phyloP scores from a whole-genome alignment of 2,888 invertebrate genomes.

The Cosmia trapezina region DNA sequence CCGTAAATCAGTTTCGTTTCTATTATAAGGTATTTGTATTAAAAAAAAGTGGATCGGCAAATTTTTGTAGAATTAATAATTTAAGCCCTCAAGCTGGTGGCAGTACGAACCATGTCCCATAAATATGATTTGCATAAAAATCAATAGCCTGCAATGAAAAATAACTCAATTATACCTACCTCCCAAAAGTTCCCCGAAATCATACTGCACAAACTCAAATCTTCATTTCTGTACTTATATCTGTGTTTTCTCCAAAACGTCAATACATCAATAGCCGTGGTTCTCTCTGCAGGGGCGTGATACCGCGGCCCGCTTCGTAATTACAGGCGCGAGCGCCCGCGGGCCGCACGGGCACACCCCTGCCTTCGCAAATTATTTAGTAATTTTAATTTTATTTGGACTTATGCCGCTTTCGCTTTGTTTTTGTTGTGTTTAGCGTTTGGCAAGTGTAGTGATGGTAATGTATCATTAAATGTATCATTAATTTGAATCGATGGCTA shows the following conservation, averaged over 20 bases:
- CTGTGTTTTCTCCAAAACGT: slow-evolving; percentile 75
- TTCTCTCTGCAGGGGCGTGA: slow-evolving; percentile 78
- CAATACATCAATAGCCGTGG: slow-evolving; percentile 85
- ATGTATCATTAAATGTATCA: slow-evolving; percentile 68
- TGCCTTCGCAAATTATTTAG: slow-evolving; percentile 87
- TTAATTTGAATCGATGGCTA: slow-evolving; percentile 68
- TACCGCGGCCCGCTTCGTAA: slow-evolving; percentile 81
- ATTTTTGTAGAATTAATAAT: neutral
- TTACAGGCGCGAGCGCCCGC: slow-evolving; percentile 84
- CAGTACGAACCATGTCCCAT: slow-evolving; percentile 6
- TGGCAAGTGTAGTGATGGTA: slow-evolving; percentile 77
- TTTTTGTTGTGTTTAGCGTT: slow-evolving; percentile 74
- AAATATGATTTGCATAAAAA: slow-evolving; percentile 23
- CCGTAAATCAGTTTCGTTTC: too few species aligned
- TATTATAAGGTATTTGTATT: too few species aligned
- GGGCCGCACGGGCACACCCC: slow-evolving; percentile 80
- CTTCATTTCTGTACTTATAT: slow-evolving; percentile 71
- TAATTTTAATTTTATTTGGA: slow-evolving; percentile 88
- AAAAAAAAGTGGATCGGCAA: too few species aligned
- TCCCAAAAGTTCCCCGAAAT: slow-evolving; percentile 52
- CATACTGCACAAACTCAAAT: slow-evolving; percentile 67
- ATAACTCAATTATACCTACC: slow-evolving; percentile 58
- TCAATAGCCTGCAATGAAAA: slow-evolving; percentile 33
- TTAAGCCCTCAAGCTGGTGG: neutral
- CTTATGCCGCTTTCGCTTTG: slow-evolving; percentile 72